A percentile compares a stretch with the other conserved stretches of the same genome.
Evolutionary conservation across 1,140 invertebrate genomes (phyloP).

Genomic region (Cotesia glomerata): DNA sequence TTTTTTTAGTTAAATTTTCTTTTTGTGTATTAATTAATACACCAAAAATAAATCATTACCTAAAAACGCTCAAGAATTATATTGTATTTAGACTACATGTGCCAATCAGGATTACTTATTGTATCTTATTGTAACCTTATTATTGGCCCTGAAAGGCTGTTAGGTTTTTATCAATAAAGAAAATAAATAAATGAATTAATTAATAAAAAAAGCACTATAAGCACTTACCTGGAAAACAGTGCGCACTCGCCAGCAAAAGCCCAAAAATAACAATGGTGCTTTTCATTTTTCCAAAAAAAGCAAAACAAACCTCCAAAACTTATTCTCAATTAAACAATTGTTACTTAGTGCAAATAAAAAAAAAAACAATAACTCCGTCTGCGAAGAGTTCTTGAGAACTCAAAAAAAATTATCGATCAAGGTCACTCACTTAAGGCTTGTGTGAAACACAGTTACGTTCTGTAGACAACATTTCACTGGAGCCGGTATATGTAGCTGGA

Average conservation of each 20-base stretch:
- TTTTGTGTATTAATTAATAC: too few species aligned
- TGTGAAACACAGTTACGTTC: slow-evolving; percentile 30
- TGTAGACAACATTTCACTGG: slow-evolving; percentile 17
- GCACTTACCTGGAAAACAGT: slow-evolving; percentile 52
- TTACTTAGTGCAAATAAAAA: not conserved
- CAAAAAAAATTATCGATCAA: slow-evolving; percentile 7
- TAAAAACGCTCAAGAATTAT: too few species aligned
- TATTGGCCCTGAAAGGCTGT: too few species aligned
- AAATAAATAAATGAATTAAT: too few species aligned
- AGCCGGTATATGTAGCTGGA: slow-evolving; percentile 28
- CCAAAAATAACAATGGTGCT: slow-evolving; percentile 37
- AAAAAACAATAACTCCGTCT: not conserved
- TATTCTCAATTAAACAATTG: too few species aligned
- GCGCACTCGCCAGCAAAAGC: slow-evolving; percentile 42
- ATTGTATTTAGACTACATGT: too few species aligned
- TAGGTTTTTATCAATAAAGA: too few species aligned
- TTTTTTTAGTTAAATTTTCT: too few species aligned
- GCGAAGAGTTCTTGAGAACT: not conserved
- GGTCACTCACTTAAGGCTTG: slow-evolving; percentile 26
- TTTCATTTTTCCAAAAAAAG: slow-evolving; percentile 27
- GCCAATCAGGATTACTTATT: too few species aligned
- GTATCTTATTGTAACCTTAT: too few species aligned
- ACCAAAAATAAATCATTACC: too few species aligned
- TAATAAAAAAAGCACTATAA: not conserved
- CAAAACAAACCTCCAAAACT: too few species aligned